Evolutionary conservation across 1,140 invertebrate genomes (phyloP).

Genomic region (Danaus plexippus): DNA sequence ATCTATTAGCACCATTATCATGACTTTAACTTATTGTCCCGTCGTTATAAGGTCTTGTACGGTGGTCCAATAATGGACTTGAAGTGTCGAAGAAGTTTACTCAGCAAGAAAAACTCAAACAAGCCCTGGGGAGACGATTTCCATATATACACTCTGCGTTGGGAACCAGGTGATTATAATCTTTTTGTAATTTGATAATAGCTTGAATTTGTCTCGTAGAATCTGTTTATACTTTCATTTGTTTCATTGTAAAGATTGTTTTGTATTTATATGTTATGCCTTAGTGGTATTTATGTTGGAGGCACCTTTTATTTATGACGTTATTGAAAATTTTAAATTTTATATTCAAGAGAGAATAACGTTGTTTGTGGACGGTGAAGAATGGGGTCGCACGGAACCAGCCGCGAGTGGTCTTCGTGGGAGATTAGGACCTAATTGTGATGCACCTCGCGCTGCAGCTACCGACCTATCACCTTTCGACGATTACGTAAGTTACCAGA

Average conservation of each 20-base stretch:
- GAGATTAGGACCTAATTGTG: conserved; percentile 6
- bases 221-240: no score
- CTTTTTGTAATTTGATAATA: not conserved
- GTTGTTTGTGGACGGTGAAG: conserved; percentile 22
- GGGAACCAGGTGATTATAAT: conserved; percentile 69
- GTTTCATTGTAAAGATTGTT: no score
- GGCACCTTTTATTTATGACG: no score
- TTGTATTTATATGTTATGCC: no score
- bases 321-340: not conserved
- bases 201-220: no score
- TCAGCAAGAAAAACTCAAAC: conserved; percentile 18
- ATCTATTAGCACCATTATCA: not conserved
- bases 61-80: conserved; percentile 42
- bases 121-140: conserved; percentile 72
- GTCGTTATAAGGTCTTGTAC: conserved; percentile 34
- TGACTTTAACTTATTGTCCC: no score
- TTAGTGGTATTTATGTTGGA: no score
- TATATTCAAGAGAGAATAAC: conserved; percentile 27
- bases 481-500: conserved; percentile 16
- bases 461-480: conserved; percentile 25
- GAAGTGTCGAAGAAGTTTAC: conserved; percentile 31
- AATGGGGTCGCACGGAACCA: conserved; percentile 20
- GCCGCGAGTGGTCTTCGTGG: conserved; percentile 14
- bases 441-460: conserved; percentile 7
- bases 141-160: conserved; percentile 74